These are phyloP conservation scores for Thinocorus orbignyianus DNA, from an alignment of 2,113 vertebrate species.

Conservation along the genomic window DNA sequence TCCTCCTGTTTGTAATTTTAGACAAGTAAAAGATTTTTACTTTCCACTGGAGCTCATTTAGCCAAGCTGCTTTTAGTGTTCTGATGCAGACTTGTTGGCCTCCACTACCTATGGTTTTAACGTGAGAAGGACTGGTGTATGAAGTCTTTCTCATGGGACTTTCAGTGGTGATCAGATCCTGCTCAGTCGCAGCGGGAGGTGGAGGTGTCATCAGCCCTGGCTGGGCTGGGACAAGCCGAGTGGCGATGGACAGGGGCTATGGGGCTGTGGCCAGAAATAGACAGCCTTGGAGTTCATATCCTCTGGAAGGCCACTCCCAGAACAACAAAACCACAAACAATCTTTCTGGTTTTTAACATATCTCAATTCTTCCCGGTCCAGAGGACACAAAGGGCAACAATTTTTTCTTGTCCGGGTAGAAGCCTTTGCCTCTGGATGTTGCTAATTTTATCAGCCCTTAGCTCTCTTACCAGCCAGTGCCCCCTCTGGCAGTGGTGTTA, in stretches of 20 bases:
- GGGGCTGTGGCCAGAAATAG: neutral
- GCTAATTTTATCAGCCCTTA: neutral
- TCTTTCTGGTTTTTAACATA: neutral
- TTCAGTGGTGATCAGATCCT: neutral
- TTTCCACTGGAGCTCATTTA: neutral
- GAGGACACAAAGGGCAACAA: neutral
- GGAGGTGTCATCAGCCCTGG: neutral
- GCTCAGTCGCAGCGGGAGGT: neutral
- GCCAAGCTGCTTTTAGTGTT: neutral
- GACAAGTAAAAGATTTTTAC: neutral
- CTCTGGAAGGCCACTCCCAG: neutral
- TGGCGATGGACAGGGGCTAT: accelerated
- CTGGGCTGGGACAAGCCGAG: neutral
- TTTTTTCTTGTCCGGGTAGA: neutral
- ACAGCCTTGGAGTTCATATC: neutral
- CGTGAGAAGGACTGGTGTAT: neutral
- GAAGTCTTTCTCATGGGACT: neutral
- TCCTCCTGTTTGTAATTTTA: neutral
- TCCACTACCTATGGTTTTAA: neutral
- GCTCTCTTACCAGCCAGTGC: neutral
- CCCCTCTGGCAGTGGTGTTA: neutral
- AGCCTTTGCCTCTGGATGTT: neutral
- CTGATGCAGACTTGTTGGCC: neutral
- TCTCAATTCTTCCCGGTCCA: neutral
- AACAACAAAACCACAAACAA: neutral